These are phyloP conservation scores for fruit fly (Drosophila melanogaster) DNA, from an alignment of 1,140 invertebrate genomes.

Conservation along the genomic window Release_6_plus_ISO1_MT NT_033777.3:20549501-20550000, in stretches of 20 bases:
- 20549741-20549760: conserved; percentile 13
- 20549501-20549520: too few relatives aligned
- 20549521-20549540: too few relatives aligned
- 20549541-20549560: too few relatives aligned
- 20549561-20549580: too few relatives aligned
- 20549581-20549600: too few relatives aligned
- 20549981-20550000: conserved; percentile 77
- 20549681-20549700: background rate
- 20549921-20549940: conserved; percentile 13
- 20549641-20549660: too few relatives aligned
- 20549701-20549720: conserved; percentile 2
- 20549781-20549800: conserved; percentile 3
- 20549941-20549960: background rate
- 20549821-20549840: conserved; percentile 25
- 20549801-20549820: conserved; percentile 14
- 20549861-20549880: conserved; percentile 66
- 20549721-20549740: background rate
- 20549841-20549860: conserved; percentile 29
- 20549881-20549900: conserved; percentile 55
- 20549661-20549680: too few relatives aligned
- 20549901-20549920: conserved; percentile 41
- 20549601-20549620: too few relatives aligned
- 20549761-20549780: conserved; percentile 3
- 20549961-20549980: conserved; percentile 44
- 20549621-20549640: too few relatives aligned